Evolutionary conservation across 2,113 vertebrate species (phyloP).

Genomic region (Sclerurus mexicanus): DNA sequence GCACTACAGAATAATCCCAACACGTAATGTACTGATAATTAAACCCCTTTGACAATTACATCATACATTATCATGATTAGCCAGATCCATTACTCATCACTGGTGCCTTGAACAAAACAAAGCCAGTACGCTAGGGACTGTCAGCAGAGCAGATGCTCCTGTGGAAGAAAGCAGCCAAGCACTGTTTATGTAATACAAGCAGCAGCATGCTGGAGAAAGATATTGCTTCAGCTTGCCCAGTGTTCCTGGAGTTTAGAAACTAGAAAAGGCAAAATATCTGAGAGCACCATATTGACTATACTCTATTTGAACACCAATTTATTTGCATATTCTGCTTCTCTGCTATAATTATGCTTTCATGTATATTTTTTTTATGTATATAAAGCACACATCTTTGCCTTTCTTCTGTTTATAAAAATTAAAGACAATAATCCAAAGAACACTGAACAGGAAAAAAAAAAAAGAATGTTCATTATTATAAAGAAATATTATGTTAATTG

Average conservation of each 20-base stretch:
- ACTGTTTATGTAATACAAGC: conserved; percentile 81
- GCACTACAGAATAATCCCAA: conserved; percentile 70
- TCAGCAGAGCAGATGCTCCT: conserved; percentile 76
- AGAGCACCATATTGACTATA: background rate
- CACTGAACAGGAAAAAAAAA: background rate
- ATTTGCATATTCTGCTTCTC: background rate
- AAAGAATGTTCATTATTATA: background rate
- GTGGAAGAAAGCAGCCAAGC: conserved; percentile 74
- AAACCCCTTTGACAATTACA: conserved; percentile 91
- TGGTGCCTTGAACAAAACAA: conserved; percentile 84
- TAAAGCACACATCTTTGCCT: background rate
- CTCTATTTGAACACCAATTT: background rate
- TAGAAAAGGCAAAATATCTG: background rate
- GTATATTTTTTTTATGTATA: background rate
- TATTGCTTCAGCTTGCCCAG: conserved; percentile 14
- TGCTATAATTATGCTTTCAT: background rate
- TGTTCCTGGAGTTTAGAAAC: conserved; percentile 6
- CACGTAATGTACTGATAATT: conserved; percentile 83
- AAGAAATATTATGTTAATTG: background rate
- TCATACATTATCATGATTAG: conserved; percentile 87
- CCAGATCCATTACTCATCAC: conserved; percentile 86
- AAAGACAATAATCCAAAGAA: background rate
- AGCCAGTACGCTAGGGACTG: conserved; percentile 77
- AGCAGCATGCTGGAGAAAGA: conserved; percentile 49
- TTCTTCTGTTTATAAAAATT: background rate